Evolutionary conservation across 2,888 invertebrate genomes (phyloP), one percentile per base, ranked within the genome.

Genomic region (Microplitis manilae): DNA sequence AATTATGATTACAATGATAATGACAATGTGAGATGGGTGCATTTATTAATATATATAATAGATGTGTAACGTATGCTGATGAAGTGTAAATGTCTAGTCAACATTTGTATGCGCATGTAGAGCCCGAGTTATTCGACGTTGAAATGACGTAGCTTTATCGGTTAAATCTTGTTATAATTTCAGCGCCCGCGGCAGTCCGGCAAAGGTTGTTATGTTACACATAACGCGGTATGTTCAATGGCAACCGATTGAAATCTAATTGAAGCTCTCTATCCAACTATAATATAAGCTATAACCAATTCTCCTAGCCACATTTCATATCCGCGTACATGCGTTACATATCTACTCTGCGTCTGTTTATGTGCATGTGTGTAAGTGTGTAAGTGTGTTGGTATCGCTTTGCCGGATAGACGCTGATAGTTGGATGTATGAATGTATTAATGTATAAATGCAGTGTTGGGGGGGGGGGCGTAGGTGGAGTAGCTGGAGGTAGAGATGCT

Each of bases 161-260:
- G 41, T 15, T 50, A 39, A 40, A 68, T 17, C 40, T 40, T 40
- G 41, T 40, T 40, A 68, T 41, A 68, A 40, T 38, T 50, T 40
- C 6, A 40, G 15, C 15, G 68, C 17, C 13, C 68, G 41, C 40
- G 68, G 68, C 40, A 40, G 68, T 68, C 68, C 15, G 62, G 62
- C 62, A 62, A 62, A 72, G 62, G 39, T 62, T 40, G 62, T 62
- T 72, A 39, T 40, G 62, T 62, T 72, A 39, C 62, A 72, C 39
- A 30, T 62, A 61, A 73, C 65, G 59, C 73, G 40, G 64, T 40
- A 50, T 61, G 73, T 73, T 73, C 73, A 73, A 73, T 73, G 6
- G 64, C 73, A 40, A 65, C 73, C 61, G 73, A 73, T 73, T 73
- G 73, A 73, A 73, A 73, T 73, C 73, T 73, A 73, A 41, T 65